Percentiles rank a stretch among this genome's conserved stretches.
These are phyloP conservation scores for Lepilemur ruficaudatus DNA, from an alignment of 2,797 vertebrate genomes.

Conservation along the genomic window DNA sequence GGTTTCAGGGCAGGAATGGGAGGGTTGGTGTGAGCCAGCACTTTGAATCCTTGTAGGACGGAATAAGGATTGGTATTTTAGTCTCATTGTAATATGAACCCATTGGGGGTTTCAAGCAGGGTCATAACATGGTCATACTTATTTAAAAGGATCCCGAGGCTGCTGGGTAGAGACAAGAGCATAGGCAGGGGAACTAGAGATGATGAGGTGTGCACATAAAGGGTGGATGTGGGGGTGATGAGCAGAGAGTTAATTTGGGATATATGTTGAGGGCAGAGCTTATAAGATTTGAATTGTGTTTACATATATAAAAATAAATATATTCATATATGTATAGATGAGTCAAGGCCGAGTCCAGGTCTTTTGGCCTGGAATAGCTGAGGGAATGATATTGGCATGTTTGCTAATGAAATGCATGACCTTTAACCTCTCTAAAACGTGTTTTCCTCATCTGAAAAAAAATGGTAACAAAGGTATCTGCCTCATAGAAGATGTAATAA, in stretches of 20 bases:
- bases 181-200: not conserved
- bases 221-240: fast-evolving
- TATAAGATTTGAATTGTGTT: not conserved
- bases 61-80: fast-evolving
- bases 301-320: not conserved
- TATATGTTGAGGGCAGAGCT: not conserved
- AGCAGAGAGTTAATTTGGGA: not conserved
- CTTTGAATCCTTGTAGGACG: not conserved
- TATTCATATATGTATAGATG: not conserved
- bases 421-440: not conserved
- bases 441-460: not conserved
- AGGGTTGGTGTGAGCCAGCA: not conserved
- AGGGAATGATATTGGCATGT: too few relatives aligned
- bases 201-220: too few relatives aligned
- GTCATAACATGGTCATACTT: not conserved
- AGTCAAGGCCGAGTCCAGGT: not conserved
- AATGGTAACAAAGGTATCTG: not conserved
- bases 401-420: not conserved
- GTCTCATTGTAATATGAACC: not conserved
- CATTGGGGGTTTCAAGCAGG: fast-evolving
- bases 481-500: not conserved
- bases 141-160: not conserved
- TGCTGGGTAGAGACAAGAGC: not conserved
- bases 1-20: fast-evolving
- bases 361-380: not conserved